Conservation (phyloP, 2,113 vertebrate genomes). For the Erythrolamprus reginae region DNA sequence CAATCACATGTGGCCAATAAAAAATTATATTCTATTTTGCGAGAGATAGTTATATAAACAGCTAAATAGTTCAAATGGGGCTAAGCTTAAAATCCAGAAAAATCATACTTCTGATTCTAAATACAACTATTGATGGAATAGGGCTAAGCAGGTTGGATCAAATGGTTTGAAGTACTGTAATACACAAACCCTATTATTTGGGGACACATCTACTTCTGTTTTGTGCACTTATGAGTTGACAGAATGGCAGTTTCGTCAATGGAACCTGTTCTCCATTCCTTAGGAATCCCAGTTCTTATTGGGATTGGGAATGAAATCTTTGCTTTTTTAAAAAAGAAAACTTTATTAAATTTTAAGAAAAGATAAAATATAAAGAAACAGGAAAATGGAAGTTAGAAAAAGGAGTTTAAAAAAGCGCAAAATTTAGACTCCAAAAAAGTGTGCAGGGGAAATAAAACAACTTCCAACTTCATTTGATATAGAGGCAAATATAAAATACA, state of each 20-base stretch:
- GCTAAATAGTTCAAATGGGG: not conserved
- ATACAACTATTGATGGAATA: not conserved
- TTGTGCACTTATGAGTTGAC: not conserved
- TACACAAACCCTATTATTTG: not conserved
- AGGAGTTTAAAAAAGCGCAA: not conserved
- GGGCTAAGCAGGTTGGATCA: not conserved
- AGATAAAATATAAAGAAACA: not conserved
- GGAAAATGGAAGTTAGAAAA: not conserved
- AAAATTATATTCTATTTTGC: too few species aligned
- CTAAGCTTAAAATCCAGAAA: not conserved
- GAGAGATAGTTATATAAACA: not conserved
- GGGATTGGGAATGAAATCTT: not conserved
- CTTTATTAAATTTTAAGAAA: not conserved
- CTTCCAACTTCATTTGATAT: not conserved
- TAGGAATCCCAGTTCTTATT: not conserved
- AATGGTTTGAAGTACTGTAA: not conserved
- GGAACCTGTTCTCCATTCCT: not conserved
- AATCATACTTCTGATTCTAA: not conserved
- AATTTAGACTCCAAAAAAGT: not conserved
- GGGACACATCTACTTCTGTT: not conserved
- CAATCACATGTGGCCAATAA: too few species aligned
- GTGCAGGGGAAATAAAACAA: not conserved
- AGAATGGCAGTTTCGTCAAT: not conserved
- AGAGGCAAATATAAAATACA: not conserved
- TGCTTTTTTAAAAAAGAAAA: not conserved